Evolutionary conservation across 2,888 invertebrate species (phyloP).

Genomic region (Shargacucullia verbasci): DNA sequence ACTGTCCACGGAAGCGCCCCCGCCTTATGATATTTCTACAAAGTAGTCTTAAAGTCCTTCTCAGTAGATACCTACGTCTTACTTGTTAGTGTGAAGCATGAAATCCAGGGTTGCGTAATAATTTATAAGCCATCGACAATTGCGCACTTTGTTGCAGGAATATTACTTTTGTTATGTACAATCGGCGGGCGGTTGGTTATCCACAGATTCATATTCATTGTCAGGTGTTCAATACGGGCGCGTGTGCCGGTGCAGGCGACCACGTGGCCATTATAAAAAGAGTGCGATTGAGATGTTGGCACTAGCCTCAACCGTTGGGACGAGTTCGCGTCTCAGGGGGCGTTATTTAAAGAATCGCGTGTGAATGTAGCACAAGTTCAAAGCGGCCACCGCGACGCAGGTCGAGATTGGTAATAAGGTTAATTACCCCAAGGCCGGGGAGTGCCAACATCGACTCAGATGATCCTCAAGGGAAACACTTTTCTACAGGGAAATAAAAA

Average conservation of each 20-base stretch:
- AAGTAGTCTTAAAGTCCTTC: constrained; percentile 6
- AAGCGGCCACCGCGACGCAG: constrained; percentile 72
- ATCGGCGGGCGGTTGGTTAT: constrained; percentile 19
- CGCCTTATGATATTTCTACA: constrained; percentile 32
- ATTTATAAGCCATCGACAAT: constrained; percentile 19
- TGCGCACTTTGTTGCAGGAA: constrained; percentile 23
- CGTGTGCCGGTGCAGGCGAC: constrained; percentile 50
- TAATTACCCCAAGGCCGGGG: constrained; percentile 84
- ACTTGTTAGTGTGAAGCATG: not conserved
- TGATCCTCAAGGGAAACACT: constrained; percentile 52
- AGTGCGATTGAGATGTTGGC: constrained; percentile 80
- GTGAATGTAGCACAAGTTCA: constrained; percentile 86
- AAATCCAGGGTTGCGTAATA: constrained; percentile 1
- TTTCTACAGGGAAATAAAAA: constrained; percentile 64
- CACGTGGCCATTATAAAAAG: constrained; percentile 76
- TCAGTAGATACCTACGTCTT: not conserved
- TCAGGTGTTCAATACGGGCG: constrained; percentile 30
- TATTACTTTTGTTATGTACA: constrained; percentile 6
- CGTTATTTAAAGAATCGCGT: constrained; percentile 81
- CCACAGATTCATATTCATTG: constrained; percentile 30
- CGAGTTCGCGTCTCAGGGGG: constrained; percentile 67
- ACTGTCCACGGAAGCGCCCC: constrained; percentile 63
- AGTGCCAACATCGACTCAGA: constrained; percentile 62
- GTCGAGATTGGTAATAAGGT: constrained; percentile 79
- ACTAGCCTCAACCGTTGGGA: constrained; percentile 64